Evolutionary conservation across 2,113 vertebrate species (phyloP), one percentile per base, ranked within the genome.

Genomic region (Hymenochirus boettgeri): DNA sequence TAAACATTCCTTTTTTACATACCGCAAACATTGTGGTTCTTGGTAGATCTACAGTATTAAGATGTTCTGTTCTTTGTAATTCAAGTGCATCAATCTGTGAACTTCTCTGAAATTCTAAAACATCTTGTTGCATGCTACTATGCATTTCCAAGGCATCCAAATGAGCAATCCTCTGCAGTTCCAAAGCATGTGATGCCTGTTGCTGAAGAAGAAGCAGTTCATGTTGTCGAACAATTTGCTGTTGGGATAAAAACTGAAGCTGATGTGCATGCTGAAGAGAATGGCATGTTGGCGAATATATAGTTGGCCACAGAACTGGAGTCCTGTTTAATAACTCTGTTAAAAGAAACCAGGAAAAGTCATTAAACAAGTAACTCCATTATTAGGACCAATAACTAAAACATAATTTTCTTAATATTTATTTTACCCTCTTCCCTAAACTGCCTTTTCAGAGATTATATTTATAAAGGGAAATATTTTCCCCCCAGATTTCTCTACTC

Each of bases 161-260:
- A 76, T 93, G 92, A 29, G 92, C 92, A 0, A 88, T 97, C 78
- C 94, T 83, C 86, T 99, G 96, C 58, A 97, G 77, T 74, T 99
- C 94, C 85, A 98, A 84, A 74, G 97, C 94, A 6, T 99, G 96
- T 1, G 90, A 94, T 0, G 96, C 92, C 81, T 99, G 96, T 80
- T 99, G 96, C 76, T 99, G 90, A 75, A 99, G 89, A 86, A 98
- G 92, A 73, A 93, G 89, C 2, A 99, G 75, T 77, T 99, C 96
- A 0, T 98, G 95, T 78, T 99, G 96, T 19, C 96, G 81, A 22
- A 98, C 83, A 75, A 99, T 89, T 78, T 97, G 96, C 77, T 99
- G 96, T 75, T 99, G 96, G 3, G 94, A 97, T 61, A 99, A 90
- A 8, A 99, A 88, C 85, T 98, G 96, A 33, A 98, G 91, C 85